Percentiles rank a stretch among this genome's conserved stretches.
These are phyloP conservation scores for Muscina levida DNA, from an alignment of 2,888 invertebrate species.

Conservation along the genomic window DNA sequence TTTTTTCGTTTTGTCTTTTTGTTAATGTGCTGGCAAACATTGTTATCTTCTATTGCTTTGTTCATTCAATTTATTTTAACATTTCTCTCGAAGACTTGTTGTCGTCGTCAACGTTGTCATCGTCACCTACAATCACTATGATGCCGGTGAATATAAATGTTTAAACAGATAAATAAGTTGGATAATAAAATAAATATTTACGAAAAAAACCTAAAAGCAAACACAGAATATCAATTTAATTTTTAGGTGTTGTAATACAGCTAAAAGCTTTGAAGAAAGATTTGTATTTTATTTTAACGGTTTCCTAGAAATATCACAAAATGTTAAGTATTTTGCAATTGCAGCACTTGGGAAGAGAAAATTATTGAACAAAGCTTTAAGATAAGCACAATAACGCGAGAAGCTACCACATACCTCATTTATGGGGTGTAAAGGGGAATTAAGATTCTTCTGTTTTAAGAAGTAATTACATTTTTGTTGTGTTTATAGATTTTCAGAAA, in stretches of 20 bases:
- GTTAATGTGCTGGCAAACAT: background rate
- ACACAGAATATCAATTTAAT: slow-evolving; percentile 2
- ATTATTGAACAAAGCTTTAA: too few relatives aligned
- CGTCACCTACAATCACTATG: slow-evolving; percentile 5
- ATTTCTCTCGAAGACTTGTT: background rate
- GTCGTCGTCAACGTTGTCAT: slow-evolving; percentile 13
- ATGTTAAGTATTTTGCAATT: too few relatives aligned
- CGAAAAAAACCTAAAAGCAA: background rate
- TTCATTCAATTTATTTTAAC: slow-evolving; percentile 3
- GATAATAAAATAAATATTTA: slow-evolving; percentile 16
- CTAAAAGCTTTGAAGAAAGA: background rate
- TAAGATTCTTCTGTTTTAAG: too few relatives aligned
- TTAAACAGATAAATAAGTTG: background rate
- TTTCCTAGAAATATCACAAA: too few relatives aligned
- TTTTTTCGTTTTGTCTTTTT: background rate
- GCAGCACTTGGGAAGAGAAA: too few relatives aligned
- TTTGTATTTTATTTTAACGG: too few relatives aligned
- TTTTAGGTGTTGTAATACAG: slow-evolving; percentile 5
- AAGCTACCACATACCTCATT: too few relatives aligned
- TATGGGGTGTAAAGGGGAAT: too few relatives aligned
- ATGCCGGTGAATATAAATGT: background rate
- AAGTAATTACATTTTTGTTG: too few relatives aligned
- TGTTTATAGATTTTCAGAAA: too few relatives aligned
- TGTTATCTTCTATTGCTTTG: slow-evolving; percentile 5
- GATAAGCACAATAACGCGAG: too few relatives aligned